A percentile compares a stretch with the other conserved stretches of the same genome.
These are phyloP conservation scores for Nycticryphes semicollaris DNA, from an alignment of 2,113 vertebrate species.

Conservation along the genomic window DNA sequence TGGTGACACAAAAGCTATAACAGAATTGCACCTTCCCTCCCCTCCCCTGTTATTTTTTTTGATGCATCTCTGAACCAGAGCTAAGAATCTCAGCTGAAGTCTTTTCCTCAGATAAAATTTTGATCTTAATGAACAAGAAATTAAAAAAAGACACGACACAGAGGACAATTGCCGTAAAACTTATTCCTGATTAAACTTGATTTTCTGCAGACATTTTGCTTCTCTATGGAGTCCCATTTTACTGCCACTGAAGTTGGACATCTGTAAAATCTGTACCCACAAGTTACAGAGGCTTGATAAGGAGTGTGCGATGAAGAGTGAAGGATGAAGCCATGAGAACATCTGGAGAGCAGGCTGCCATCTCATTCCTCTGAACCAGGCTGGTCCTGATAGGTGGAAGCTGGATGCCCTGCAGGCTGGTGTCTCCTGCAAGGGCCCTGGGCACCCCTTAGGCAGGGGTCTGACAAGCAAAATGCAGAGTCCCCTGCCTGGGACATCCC, in stretches of 20 bases:
- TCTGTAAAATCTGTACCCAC: neutral
- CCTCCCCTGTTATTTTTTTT: neutral
- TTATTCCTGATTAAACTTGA: neutral
- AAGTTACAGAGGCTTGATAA: neutral
- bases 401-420: neutral
- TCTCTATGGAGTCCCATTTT: neutral
- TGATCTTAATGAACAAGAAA: neutral
- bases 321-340: fast-evolving
- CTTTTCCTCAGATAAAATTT: neutral
- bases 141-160: neutral
- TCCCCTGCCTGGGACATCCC: neutral
- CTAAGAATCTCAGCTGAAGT: neutral
- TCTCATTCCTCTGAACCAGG: neutral
- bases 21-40: neutral
- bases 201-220: neutral
- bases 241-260: neutral
- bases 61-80: neutral
- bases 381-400: neutral
- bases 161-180: neutral
- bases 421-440: neutral
- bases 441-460: fast-evolving
- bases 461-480: neutral
- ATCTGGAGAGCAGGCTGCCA: neutral
- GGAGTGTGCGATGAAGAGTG: fast-evolving
- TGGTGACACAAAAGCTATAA: neutral